Percentiles rank a stretch among this genome's conserved stretches.
These are phyloP conservation scores for Gallinago nigripennis DNA, from an alignment of 2,797 vertebrate species.

Conservation along the genomic window DNA sequence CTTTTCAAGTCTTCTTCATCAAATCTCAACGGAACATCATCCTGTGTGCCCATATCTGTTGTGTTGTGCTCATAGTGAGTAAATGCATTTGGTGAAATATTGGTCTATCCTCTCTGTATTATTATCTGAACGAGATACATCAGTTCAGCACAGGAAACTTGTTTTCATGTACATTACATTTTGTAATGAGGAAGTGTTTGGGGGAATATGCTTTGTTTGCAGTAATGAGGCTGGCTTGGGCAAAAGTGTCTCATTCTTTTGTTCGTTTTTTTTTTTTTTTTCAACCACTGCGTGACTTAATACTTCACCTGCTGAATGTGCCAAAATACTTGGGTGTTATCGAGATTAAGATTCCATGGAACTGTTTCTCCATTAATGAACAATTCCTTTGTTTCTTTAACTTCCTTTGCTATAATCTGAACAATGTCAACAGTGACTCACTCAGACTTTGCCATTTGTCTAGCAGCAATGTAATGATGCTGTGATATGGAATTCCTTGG, in stretches of 20 bases:
- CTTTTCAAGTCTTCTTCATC: slow-evolving; percentile 6
- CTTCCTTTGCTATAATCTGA: not conserved
- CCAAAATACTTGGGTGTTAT: not conserved
- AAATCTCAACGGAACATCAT: not conserved
- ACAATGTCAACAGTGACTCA: not conserved
- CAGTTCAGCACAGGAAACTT: not conserved
- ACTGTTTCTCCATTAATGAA: not conserved
- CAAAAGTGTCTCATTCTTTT: not conserved
- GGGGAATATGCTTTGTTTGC: not conserved
- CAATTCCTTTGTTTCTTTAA: not conserved
- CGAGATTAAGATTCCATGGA: not conserved
- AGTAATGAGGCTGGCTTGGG: not conserved
- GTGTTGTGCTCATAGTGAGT: not conserved
- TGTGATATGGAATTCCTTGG: not conserved
- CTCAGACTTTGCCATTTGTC: not conserved
- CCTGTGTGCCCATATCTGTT: not conserved
- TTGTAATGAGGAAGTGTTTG: not conserved
- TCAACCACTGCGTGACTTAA: not conserved
- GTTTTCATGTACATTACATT: not conserved
- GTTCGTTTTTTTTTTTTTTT: not conserved
- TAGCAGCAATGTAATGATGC: not conserved
- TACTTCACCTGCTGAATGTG: accelerated
- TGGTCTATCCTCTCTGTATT: not conserved
- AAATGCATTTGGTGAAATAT: not conserved
- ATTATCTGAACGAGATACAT: not conserved